phyloP scores from a whole-genome alignment of 2,888 invertebrate species.

The Timandra comae region DNA sequence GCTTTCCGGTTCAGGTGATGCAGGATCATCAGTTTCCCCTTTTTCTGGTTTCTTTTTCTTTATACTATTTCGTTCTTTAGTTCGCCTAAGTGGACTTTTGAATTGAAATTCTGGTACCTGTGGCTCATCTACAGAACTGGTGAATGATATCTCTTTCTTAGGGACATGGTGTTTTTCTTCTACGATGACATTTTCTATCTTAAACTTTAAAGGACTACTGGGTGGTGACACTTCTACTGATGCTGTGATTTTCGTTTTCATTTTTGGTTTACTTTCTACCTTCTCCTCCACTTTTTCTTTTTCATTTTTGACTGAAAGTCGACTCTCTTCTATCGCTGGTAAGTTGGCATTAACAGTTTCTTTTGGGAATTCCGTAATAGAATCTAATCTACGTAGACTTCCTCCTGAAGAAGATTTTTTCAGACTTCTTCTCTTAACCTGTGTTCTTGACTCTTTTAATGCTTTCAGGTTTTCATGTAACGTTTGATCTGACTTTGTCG shows the following conservation, averaged over 20 bases:
- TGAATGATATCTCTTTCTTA: constrained; percentile 58
- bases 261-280: constrained; percentile 43
- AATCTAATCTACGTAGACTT: constrained; percentile 59
- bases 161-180: constrained; percentile 66
- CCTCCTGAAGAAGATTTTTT: constrained; percentile 66
- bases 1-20: constrained; percentile 59
- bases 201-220: constrained; percentile 68
- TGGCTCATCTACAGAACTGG: constrained; percentile 42
- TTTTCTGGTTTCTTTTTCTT: constrained; percentile 29
- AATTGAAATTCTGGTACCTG: constrained; percentile 17
- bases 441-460: constrained; percentile 26
- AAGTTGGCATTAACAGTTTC: constrained; percentile 37
- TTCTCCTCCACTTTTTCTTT: no score
- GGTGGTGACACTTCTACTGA: constrained; percentile 70
- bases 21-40: constrained; percentile 25
- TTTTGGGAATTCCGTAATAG: constrained; percentile 63
- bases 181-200: constrained; percentile 76
- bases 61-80: constrained; percentile 31
- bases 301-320: constrained; percentile 37
- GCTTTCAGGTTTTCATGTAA: constrained; percentile 51
- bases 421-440: constrained; percentile 49
- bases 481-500: constrained; percentile 67
- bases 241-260: constrained; percentile 74
- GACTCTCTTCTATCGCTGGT: constrained; percentile 67
- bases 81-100: constrained; percentile 19